Percentiles rank a stretch among this genome's conserved stretches.
Evolutionary conservation across 2,888 invertebrate species (phyloP).

Genomic region (Mythimna pallens): DNA sequence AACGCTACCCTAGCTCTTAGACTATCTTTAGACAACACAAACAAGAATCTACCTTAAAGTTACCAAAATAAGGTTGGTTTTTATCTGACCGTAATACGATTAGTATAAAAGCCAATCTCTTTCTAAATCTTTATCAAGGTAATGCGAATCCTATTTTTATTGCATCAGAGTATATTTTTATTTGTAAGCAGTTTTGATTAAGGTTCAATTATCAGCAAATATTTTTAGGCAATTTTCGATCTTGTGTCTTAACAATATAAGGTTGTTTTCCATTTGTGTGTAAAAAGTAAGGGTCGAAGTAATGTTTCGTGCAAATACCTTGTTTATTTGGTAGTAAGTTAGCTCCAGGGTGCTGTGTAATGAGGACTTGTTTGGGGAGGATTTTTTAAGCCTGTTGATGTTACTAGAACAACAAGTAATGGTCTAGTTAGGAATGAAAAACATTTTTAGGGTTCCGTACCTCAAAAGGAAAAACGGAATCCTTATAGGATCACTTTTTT

Average conservation of each 20-base stretch:
- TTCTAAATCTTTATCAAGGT: slow-evolving; percentile 20
- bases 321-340: slow-evolving; percentile 62
- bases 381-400: slow-evolving; percentile 53
- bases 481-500: too few relatives aligned
- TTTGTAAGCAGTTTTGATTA: slow-evolving; percentile 12
- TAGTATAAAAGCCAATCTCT: slow-evolving; percentile 18
- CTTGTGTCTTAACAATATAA: accelerated
- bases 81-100: neutral
- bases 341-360: slow-evolving; percentile 57
- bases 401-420: slow-evolving; percentile 28
- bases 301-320: slow-evolving; percentile 56
- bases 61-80: neutral
- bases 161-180: slow-evolving; percentile 27
- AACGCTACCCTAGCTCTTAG: slow-evolving; percentile 19
- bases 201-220: slow-evolving; percentile 27
- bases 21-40: slow-evolving; percentile 4
- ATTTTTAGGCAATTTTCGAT: neutral
- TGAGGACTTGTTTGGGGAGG: slow-evolving; percentile 53
- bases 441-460: too few relatives aligned
- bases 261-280: slow-evolving; percentile 15
- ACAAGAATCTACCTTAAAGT: neutral
- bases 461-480: too few relatives aligned
- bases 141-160: slow-evolving; percentile 41
- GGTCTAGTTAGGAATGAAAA: slow-evolving; percentile 6
- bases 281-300: slow-evolving; percentile 37